Base-by-base conservation (phyloP, 2,113 vertebrate species). In the Vireo altiloquus region DNA sequence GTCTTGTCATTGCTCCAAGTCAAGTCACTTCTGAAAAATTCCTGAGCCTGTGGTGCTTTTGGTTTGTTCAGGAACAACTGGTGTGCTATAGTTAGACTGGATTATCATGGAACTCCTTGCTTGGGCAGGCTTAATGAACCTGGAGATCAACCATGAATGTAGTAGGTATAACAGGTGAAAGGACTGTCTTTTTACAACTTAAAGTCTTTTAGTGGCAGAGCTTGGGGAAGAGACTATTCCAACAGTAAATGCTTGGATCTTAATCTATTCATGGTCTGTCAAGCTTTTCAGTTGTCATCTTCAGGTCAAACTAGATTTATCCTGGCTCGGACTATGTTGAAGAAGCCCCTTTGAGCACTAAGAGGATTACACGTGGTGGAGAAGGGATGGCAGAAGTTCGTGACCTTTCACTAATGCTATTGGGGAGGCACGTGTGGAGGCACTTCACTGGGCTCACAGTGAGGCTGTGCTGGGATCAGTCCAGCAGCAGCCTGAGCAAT, bases 251-350 rank as follows among this genome's bases (percentile, higher is more conserved):
- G 35, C 25, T 82, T 91, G 61, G 52, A 50, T 66, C 77, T 89
- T 7, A 75, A 35, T 79, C 49, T 83, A 1, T 82, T 90, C 6
- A 6, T 10, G 3, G 83, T 86, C 39, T 56, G 50, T 89, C 30
- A 68, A 15, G 74, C 39, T 87, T 87, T 92, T 91, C 49, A 37
- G 30, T 90, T 79, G 81, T 91, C 92, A 92, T 94, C 61, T 65
- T 89, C 37, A 57, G 93, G 86, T 91, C 80, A 94, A 80, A 79
- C 79, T 96, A 93, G 90, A 90, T 92, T 94, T 96, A 91, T 94
- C 90, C 57, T 5, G 8, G 83, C 87, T 94, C 81, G 89, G 64
- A 39, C 39, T 71, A 20, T 35, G 54, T 82, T 78, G 87, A 89
- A 94, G 90, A 71, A 93, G 80, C 46, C 82, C 61, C 69, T 92